Percentiles rank a stretch among this genome's conserved stretches.
These are phyloP conservation scores for Pampus argenteus DNA, from an alignment of 2,797 vertebrate species.

Conservation along the genomic window DNA sequence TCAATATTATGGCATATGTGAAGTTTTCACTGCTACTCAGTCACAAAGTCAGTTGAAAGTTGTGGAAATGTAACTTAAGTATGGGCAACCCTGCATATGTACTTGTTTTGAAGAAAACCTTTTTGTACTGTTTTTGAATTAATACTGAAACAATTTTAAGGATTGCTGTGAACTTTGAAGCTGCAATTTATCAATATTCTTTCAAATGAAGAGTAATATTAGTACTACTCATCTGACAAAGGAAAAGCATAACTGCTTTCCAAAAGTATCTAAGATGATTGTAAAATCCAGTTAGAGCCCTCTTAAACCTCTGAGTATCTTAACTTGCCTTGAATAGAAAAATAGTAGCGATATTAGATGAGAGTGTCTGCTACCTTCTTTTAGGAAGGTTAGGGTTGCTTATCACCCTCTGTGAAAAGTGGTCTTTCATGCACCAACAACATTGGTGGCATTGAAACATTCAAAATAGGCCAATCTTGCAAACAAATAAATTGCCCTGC, in stretches of 20 bases:
- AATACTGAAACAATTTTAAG: constrained; percentile 7
- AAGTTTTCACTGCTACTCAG: constrained; percentile 11
- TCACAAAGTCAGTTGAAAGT: background rate
- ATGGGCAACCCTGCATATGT: background rate
- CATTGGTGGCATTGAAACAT: background rate
- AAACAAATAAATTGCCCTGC: background rate
- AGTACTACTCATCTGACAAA: background rate
- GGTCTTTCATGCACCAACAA: background rate
- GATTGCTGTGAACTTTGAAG: background rate
- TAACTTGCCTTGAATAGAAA: background rate
- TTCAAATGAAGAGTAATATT: background rate
- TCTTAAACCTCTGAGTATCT: background rate
- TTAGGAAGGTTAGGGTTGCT: no score
- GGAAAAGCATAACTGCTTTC: background rate
- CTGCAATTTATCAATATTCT: background rate
- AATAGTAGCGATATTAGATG: background rate
- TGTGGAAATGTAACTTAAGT: constrained; percentile 21
- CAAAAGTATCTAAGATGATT: background rate
- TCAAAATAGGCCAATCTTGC: background rate
- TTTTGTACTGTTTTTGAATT: background rate
- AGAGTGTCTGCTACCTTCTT: background rate
- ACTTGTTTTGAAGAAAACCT: constrained; percentile 4
- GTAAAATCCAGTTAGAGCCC: background rate
- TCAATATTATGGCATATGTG: constrained; percentile 1
- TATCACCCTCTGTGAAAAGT: background rate